Evolutionary conservation across 2,113 vertebrate species (phyloP).

Genomic region (Hippopotamus amphibius): DNA sequence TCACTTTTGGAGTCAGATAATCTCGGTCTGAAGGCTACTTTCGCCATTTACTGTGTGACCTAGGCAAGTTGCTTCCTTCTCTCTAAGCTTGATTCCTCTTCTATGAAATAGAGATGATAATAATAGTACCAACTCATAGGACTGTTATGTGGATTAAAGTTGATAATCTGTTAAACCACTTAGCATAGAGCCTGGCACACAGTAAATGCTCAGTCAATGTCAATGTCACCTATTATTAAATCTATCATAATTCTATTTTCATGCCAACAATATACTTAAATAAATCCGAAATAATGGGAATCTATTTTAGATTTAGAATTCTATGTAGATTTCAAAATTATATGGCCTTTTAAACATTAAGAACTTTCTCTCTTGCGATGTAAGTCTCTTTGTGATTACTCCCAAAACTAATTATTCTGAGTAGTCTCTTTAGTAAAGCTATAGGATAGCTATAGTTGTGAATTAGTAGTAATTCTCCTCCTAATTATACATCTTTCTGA

Average conservation of each 20-base stretch:
- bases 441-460: neutral
- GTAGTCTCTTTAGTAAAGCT: neutral
- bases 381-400: neutral
- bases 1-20: neutral
- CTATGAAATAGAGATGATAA: slow-evolving; percentile 4
- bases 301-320: slow-evolving; percentile 27
- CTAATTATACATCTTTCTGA: neutral
- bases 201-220: slow-evolving; percentile 39
- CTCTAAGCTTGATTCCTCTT: neutral
- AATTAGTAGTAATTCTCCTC: neutral
- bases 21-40: neutral
- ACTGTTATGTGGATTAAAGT: slow-evolving; percentile 44
- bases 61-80: neutral
- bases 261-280: slow-evolving; percentile 29
- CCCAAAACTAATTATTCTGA: slow-evolving; percentile 20
- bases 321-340: neutral
- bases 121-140: neutral
- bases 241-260: slow-evolving; percentile 58
- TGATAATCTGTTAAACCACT: slow-evolving; percentile 47
- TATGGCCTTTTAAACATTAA: neutral
- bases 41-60: neutral
- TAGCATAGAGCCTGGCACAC: neutral
- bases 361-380: slow-evolving; percentile 4
- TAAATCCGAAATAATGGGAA: neutral
- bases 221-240: slow-evolving; percentile 61